These are phyloP conservation scores for Pelobates fuscus DNA, from an alignment of 2,113 vertebrate genomes.

Conservation along the genomic window DNA sequence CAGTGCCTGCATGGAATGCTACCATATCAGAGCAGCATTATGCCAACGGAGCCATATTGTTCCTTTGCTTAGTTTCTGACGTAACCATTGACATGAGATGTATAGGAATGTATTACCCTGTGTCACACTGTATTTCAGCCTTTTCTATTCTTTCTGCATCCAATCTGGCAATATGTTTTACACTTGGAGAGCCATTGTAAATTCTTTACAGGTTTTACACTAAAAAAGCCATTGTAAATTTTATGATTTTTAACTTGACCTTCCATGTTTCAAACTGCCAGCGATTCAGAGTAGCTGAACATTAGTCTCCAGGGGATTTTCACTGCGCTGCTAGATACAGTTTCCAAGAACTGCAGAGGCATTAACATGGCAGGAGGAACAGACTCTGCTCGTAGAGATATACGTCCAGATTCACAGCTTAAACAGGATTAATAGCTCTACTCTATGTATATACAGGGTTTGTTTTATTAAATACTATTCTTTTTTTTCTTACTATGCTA, in stretches of 20 bases:
- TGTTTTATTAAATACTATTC: too few species aligned
- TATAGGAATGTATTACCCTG: slow-evolving; percentile 15
- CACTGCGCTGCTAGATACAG: neutral
- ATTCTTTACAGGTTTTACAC: neutral
- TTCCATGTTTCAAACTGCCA: slow-evolving; percentile 14
- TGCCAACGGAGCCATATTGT: neutral
- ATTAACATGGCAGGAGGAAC: neutral
- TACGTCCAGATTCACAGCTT: too few species aligned
- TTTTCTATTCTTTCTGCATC: neutral
- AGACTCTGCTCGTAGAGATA: neutral
- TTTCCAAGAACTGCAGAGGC: neutral
- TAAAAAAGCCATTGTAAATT: slow-evolving; percentile 11
- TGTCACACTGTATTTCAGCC: neutral
- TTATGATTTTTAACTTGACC: slow-evolving; percentile 7
- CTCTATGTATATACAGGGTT: too few species aligned
- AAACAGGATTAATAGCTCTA: too few species aligned
- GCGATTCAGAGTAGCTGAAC: slow-evolving; percentile 1
- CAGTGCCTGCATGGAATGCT: slow-evolving; percentile 29
- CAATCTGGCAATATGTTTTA: neutral
- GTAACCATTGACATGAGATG: neutral
- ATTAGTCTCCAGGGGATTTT: neutral
- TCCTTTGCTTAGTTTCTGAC: neutral
- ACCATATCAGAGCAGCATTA: slow-evolving; percentile 15
- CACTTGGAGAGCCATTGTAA: neutral
- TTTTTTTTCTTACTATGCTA: too few species aligned